Evolutionary conservation across 1,140 invertebrate species (phyloP), one percentile per base, ranked within the genome.

Genomic region (Grapholita molesta): DNA sequence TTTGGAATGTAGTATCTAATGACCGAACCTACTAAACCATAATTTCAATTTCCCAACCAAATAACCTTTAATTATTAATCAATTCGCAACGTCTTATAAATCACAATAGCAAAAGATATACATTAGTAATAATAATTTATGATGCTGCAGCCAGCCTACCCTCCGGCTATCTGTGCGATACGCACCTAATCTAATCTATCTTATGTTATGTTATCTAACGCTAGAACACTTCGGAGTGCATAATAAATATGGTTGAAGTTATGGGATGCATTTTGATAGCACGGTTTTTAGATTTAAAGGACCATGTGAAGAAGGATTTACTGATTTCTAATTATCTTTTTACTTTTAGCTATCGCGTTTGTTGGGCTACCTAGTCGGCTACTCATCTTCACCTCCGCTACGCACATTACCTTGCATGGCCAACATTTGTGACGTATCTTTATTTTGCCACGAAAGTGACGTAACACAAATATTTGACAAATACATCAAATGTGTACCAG

Each of bases 21-120:
- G 32, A 30, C 24, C 25, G 12, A 28, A 61, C 23, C 24, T 15
- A 30, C 55, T 61, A 30, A 25, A 61, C 24, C 55, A 28, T 61
- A 61, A 61, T 61, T 61, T 25, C 55, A 61, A 61, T 61, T 61
- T 61, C 55, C 9, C 55, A 61, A 61, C 55, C 55, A 61, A 61
- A 61, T 61, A 61, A 61, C 55, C 55, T 61, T 61, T 61, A 61
- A 61, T 61, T 61, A 61, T 23, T 61, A 61, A 61, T 61, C 55
- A 32, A 61, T 61, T 61, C 24, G 55, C 55, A 28, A 61, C n/a
- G 55, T 61, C 55, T 28, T 61, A 61, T 61, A 61, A 61, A 61
- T 61, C 55, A 61, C 55, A 61, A 61, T 61, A 61, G 55, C 55
- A 61, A 61, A 61, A n/a, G 55, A 61, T 61, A 61, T 61, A 61